Evolutionary conservation across 2,888 invertebrate species (phyloP).

Genomic region (Calameuta filiformis): DNA sequence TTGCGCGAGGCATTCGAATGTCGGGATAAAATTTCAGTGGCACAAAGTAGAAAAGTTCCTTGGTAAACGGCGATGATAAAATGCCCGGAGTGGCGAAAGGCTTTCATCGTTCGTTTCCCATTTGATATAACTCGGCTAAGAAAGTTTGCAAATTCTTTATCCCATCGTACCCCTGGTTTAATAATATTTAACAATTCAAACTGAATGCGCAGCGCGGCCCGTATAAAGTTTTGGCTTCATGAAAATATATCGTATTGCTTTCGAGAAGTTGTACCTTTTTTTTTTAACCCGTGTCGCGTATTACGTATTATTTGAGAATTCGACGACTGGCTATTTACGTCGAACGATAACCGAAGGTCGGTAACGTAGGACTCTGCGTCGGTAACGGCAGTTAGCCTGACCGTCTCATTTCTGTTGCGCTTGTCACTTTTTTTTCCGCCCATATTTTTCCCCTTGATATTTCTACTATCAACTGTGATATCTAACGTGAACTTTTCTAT

Average conservation of each 20-base stretch:
- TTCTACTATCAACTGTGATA: not conserved
- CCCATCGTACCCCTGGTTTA: not conserved
- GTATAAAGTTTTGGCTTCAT: not conserved
- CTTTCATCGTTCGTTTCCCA: not conserved
- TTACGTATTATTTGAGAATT: not conserved
- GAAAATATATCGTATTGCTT: not conserved
- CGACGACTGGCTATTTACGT: not conserved
- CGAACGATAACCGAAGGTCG: not conserved
- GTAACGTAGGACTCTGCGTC: not conserved
- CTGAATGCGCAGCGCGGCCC: not conserved
- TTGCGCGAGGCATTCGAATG: not conserved
- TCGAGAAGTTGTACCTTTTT: not conserved
- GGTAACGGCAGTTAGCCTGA: not conserved
- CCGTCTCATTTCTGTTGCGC: not conserved
- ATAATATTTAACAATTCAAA: not conserved
- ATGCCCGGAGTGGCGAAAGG: not conserved
- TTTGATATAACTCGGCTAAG: not conserved
- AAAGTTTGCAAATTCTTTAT: not conserved
- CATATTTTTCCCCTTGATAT: too few relatives aligned
- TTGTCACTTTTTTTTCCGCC: too few relatives aligned
- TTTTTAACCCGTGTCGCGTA: not conserved
- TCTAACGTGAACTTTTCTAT: not conserved
- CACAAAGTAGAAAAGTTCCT: not conserved
- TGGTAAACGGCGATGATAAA: not conserved
- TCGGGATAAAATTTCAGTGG: not conserved